Evolutionary conservation across 2,797 vertebrate genomes (phyloP).

Genomic region (Choloepus didactylus): DNA sequence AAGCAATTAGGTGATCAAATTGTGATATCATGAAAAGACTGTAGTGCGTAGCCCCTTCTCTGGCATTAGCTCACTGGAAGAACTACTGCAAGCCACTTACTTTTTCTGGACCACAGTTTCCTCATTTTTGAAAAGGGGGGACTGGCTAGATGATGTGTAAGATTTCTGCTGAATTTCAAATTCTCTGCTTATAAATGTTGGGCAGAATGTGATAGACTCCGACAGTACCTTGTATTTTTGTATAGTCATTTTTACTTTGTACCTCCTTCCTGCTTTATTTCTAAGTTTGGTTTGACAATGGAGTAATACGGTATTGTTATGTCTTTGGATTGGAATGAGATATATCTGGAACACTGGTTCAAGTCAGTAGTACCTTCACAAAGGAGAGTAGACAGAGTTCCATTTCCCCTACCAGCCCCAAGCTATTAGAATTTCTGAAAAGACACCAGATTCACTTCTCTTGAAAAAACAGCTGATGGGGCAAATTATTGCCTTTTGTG

Average conservation of each 20-base stretch:
- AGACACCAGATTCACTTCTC: not conserved
- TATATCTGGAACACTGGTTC: not conserved
- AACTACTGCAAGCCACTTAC: not conserved
- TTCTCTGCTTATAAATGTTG: constrained; percentile 32
- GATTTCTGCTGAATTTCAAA: constrained; percentile 29
- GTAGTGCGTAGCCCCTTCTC: not conserved
- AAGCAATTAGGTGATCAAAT: constrained; percentile 67
- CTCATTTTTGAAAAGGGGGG: constrained; percentile 25
- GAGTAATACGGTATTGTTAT: not conserved
- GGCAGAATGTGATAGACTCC: not conserved
- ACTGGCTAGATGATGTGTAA: not conserved
- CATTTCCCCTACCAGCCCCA: not conserved
- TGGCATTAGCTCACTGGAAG: constrained; percentile 24
- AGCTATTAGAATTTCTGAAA: constrained; percentile 26
- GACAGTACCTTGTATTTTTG: not conserved
- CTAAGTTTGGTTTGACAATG: not conserved
- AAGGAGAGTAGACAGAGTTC: not conserved
- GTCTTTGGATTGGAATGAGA: not conserved
- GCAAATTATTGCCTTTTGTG: not conserved
- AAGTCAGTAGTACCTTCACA: constrained; percentile 4
- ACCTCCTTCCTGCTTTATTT: not conserved
- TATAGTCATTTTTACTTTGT: not conserved
- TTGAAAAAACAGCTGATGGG: not conserved
- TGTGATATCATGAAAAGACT: constrained; percentile 21
- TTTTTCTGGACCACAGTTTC: constrained; percentile 39